A percentile compares a stretch with the other conserved stretches of the same genome.
These are phyloP conservation scores for Drosophila robusta DNA, from an alignment of 2,888 invertebrate species.

Conservation along the genomic window DNA sequence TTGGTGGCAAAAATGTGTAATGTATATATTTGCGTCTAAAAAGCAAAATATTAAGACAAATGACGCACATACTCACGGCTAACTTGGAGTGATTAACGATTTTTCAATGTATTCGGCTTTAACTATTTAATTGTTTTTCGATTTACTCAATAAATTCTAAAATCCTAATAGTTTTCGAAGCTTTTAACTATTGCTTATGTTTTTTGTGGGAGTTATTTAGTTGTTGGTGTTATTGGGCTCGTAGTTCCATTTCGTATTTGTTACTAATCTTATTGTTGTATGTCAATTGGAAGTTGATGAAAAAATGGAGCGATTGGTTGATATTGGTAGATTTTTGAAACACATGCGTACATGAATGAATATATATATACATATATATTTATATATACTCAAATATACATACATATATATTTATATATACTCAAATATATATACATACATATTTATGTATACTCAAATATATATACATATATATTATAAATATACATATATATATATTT, in stretches of 20 bases:
- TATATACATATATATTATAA: conserved; percentile 18
- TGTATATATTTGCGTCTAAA: conserved; percentile 6
- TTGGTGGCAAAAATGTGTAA: conserved; percentile 28
- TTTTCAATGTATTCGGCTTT: conserved; percentile 15
- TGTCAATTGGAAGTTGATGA: conserved; percentile 57
- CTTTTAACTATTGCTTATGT: conserved; percentile 48
- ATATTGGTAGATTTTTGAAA: conserved; percentile 27
- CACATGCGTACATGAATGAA: conserved; percentile 21
- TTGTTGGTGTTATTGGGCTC: conserved; percentile 27
- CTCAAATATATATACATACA: conserved; percentile 4
- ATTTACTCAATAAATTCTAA: conserved; percentile 27
- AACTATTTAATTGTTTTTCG: conserved; percentile 11
- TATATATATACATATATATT: conserved; percentile 13
- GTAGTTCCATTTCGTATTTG: conserved; percentile 13
- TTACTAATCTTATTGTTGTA: conserved; percentile 51
- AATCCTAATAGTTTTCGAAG: conserved; percentile 41
- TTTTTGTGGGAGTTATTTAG: conserved; percentile 40
- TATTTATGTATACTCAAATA: conserved; percentile 1
- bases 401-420: conserved; percentile 20
- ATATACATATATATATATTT: conserved; percentile 12
- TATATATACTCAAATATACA: conserved; percentile 10
- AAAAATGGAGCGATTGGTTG: conserved; percentile 43
- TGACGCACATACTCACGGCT: conserved; percentile 1
- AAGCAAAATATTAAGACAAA: conserved; percentile 11
- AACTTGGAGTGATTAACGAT: conserved; percentile 9